These are phyloP conservation scores for Stigmatopora argus DNA, from an alignment of 2,113 vertebrate genomes.

Conservation along the genomic window DNA sequence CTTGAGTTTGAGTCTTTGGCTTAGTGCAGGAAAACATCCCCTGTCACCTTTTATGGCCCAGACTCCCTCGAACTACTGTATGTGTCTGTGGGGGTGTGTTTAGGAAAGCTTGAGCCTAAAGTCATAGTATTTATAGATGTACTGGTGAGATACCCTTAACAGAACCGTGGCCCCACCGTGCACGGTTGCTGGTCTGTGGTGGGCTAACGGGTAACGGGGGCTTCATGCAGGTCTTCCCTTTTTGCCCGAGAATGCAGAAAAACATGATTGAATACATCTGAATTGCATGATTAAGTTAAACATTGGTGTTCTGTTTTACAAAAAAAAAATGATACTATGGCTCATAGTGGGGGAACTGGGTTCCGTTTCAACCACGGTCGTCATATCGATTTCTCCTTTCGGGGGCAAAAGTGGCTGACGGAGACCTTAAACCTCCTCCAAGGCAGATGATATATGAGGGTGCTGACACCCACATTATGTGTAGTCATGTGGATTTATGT, in stretches of 20 bases:
- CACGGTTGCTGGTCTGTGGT: background rate
- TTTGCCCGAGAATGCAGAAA: background rate
- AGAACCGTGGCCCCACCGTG: background rate
- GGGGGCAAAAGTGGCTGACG: conserved; percentile 57
- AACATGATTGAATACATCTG: too few relatives aligned
- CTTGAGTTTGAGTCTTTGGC: background rate
- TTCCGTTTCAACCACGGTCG: background rate
- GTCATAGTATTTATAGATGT: conserved; percentile 67
- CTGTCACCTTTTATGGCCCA: conserved; percentile 59
- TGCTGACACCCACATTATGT: background rate
- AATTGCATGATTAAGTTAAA: too few relatives aligned
- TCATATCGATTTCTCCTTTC: conserved; percentile 74
- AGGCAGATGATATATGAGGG: background rate
- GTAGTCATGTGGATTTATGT: background rate
- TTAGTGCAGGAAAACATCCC: conserved; percentile 22
- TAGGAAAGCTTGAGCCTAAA: conserved; percentile 51
- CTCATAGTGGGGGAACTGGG: too few relatives aligned
- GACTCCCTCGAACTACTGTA: conserved; percentile 3
- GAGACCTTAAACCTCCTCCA: background rate
- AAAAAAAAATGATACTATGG: too few relatives aligned
- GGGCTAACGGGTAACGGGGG: too few relatives aligned
- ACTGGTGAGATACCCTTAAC: conserved; percentile 39
- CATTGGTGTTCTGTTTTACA: too few relatives aligned
- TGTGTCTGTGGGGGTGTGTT: conserved; percentile 38
- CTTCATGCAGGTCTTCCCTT: background rate